Evolutionary conservation across 2,888 invertebrate species (phyloP).

Genomic region (Drosophila eohydei): DNA sequence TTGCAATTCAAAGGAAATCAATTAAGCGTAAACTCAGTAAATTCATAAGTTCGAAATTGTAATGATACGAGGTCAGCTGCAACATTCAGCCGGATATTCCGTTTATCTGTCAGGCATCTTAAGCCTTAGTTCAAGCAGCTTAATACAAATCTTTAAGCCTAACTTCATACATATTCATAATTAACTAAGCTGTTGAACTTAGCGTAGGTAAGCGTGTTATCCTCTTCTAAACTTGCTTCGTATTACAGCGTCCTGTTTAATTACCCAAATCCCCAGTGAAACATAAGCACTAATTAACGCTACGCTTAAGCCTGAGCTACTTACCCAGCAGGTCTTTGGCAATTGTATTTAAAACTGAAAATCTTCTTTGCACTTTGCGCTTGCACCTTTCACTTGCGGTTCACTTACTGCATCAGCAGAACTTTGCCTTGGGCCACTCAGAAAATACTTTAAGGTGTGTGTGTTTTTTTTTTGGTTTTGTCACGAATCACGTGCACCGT

Average conservation of each 20-base stretch:
- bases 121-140: neutral
- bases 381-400: slow-evolving; percentile 31
- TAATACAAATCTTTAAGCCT: neutral
- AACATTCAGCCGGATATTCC: neutral
- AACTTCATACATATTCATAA: slow-evolving; percentile 2
- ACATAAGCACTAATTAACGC: slow-evolving; percentile 39
- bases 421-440: slow-evolving; percentile 3
- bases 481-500: slow-evolving; percentile 16
- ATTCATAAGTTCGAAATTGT: neutral
- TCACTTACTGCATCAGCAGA: slow-evolving; percentile 16
- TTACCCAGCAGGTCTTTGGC: slow-evolving; percentile 34
- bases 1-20: neutral
- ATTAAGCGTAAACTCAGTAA: neutral
- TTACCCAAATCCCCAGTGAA: slow-evolving; percentile 27
- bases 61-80: neutral
- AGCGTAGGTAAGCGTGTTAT: neutral
- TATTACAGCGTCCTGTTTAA: slow-evolving; percentile 17
- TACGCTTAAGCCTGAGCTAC: slow-evolving; percentile 36
- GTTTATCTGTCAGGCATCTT: neutral
- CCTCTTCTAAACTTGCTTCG: slow-evolving; percentile 7
- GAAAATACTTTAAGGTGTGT: slow-evolving; percentile 24
- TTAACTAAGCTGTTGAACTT: neutral
- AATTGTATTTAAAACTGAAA: slow-evolving; percentile 23
- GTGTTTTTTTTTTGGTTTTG: neutral
- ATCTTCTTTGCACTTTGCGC: slow-evolving; percentile 13